Conservation (phyloP, 2,113 vertebrate species). For the Microcebus tavaratra region DNA sequence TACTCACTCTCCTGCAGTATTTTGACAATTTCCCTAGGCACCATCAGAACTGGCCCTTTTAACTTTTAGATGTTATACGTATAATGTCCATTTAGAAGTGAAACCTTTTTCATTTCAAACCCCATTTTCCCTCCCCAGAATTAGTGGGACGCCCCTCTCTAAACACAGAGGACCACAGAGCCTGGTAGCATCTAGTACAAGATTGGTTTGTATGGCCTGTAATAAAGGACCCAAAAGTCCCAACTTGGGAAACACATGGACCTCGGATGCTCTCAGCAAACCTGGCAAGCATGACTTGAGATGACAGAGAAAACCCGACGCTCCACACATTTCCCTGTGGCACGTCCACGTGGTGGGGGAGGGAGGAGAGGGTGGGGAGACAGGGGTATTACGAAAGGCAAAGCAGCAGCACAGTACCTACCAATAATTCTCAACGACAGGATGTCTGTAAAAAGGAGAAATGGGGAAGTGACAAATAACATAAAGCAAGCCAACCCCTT, state of each 20-base stretch:
- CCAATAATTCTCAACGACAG: fast-evolving
- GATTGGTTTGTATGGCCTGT: neutral
- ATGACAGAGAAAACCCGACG: neutral
- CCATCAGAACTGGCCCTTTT: neutral
- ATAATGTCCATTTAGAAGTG: neutral
- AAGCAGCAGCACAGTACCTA: fast-evolving
- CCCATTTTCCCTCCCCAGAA: neutral
- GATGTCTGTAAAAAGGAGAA: neutral
- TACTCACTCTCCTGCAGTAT: neutral
- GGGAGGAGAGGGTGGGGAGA: fast-evolving
- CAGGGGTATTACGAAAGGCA: fast-evolving
- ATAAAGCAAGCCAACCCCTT: fast-evolving
- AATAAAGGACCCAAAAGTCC: neutral
- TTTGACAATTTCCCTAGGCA: neutral
- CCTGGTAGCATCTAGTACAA: fast-evolving
- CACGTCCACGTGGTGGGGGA: fast-evolving
- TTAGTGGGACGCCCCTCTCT: neutral
- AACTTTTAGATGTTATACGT: neutral
- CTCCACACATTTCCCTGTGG: fast-evolving
- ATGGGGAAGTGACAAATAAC: fast-evolving
- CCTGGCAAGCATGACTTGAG: neutral
- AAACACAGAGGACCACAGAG: neutral
- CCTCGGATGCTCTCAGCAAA: fast-evolving
- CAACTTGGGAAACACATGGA: neutral
- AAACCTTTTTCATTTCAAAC: neutral